Evolutionary conservation across 2,888 invertebrate genomes (phyloP), one percentile per base, ranked within the genome.

Genomic region (Linnaemya vulpina): DNA sequence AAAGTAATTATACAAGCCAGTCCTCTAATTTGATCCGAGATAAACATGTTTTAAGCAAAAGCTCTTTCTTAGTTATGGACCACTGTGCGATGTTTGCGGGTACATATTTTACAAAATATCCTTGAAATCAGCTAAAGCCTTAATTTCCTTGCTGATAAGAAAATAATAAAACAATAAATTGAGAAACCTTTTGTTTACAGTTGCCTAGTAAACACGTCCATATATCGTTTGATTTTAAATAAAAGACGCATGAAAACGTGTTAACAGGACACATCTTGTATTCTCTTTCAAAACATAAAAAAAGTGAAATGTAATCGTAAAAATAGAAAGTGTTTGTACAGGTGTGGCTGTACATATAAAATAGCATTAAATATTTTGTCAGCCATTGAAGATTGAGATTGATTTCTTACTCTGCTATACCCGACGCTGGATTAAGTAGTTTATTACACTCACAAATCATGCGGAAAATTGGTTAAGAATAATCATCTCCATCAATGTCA

Each of bases 391-490:
- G 25, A 58, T 49, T 35, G 49, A 60, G 20, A 30, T 25, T 40
- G 38, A 22, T 30, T n/a, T 67, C 25, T 53, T 8, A 13, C 13
- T n/a, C n/a, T n/a, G 30, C 13, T 0, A 13, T 49, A 22, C 10
- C 8, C 17, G 20, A 17, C 62, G 13, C 58, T 49, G 38, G 20
- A 58, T 40, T 30, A 10, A 22, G 30, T 25, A 60, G 71, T 82
- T 71, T 77, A 43, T 73, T 49, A 73, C n/a, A n/a, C n/a, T n/a
- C n/a, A n/a, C 46, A 76, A 77, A 77, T 83, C 58, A 77, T 40
- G 71, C 17, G 65, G 67, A 83, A 76, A 83, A 83, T 77, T 77
- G 58, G 15, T 77, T 60, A 73, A 73, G 35, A 30, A 11, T 22
- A 63, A 51, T 65, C 76, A 51, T 58, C 20, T n/a, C 46, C 67